Evolutionary conservation across 2,888 invertebrate genomes (phyloP), one percentile per base, ranked within the genome.

Genomic region (Nipponacmea schrenckii): DNA sequence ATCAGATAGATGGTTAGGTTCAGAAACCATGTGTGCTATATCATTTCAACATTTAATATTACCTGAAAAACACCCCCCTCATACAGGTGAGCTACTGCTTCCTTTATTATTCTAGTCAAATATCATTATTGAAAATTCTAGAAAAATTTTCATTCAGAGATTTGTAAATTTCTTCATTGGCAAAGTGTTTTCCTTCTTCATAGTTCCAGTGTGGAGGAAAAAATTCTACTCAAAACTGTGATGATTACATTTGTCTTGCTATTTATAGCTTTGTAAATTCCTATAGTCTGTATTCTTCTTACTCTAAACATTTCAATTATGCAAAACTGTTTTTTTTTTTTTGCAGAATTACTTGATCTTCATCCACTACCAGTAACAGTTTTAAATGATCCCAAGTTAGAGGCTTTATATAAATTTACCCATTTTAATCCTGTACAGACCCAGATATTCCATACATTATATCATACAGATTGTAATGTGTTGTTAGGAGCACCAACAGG

Each of bases 401-500:
- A 98, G 87, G 91, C 92, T 67, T 91, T 99, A 3, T 99, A 97
- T 90, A 85, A 80, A n/a, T 99, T 98, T 89, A 93, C 93, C 0
- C 97, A 97, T 88, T 99, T 99, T 91, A 99, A 99, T 90, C 97
- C 98, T 0, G 96, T 99, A 79, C 98, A 98, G 90, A 97, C 97
- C 0, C 98, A 99, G 91, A 83, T 99, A 77, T 99, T 99, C 89
- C 96, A 98, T 89, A 94, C 95, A 65, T 90, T 99, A 8, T 99
- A 97, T 89, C 95, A 98, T 86, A 96, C 96, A 0, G 96, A 99
- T 84, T 92, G 93, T 80, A 98, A 98, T 87, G 94, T 97, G 10
- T 90, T 99, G 31, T 90, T 99, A 2, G 89, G 89, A 39, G 98
- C 98, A 0, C 97, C 97, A 0, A 98, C 97, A 0, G 96, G 96